A percentile compares a stretch with the other conserved stretches of the same genome.
These are phyloP conservation scores for Metaphire vulgaris DNA, from an alignment of 1,140 invertebrate genomes.

Conservation along the genomic window DNA sequence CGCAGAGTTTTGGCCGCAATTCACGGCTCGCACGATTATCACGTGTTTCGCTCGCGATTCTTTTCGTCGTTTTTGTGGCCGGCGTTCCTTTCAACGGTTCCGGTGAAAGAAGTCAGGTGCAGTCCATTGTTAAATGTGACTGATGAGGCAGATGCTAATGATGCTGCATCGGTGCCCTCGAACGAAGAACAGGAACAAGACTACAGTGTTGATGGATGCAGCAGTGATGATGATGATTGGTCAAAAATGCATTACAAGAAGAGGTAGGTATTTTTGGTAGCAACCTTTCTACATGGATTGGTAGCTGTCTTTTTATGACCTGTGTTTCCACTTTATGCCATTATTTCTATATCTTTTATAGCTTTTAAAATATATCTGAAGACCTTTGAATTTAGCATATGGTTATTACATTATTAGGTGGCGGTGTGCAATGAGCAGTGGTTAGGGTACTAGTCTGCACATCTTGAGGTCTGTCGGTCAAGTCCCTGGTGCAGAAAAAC, in stretches of 20 bases:
- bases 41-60: neutral
- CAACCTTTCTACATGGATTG: neutral
- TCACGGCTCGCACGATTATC: neutral
- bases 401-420: no score
- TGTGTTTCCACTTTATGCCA: no score
- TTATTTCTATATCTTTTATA: no score
- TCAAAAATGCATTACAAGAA: neutral
- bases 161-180: neutral
- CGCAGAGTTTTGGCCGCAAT: neutral
- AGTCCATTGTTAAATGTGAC: neutral
- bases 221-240: neutral
- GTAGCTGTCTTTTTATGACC: no score
- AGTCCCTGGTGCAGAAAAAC: no score
- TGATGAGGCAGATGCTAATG: neutral
- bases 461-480: no score
- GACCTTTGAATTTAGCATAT: no score
- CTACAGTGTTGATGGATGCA: neutral
- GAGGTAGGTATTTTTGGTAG: neutral
- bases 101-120: neutral
- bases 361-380: no score
- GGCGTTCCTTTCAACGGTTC: neutral
- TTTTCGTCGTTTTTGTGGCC: neutral
- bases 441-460: no score
- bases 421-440: no score
- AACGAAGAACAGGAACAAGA: neutral